A percentile compares a stretch with the other conserved stretches of the same genome.
Evolutionary conservation across 1,140 invertebrate species (phyloP).

Genomic region (Conus betulinus): DNA sequence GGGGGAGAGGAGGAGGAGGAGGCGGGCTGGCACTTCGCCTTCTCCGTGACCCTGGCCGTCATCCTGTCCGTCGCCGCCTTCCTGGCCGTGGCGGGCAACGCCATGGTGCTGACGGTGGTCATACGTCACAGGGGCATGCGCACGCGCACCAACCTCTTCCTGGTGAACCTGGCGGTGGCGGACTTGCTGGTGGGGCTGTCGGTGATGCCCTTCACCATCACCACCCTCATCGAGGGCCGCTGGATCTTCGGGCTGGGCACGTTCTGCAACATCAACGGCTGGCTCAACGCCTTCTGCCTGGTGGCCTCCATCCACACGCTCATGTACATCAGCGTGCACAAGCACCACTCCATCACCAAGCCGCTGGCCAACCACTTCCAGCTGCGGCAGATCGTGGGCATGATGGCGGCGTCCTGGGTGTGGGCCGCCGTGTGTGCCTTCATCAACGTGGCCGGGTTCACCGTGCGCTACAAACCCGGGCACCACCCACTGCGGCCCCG

Average conservation of each 20-base stretch:
- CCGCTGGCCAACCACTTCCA: constrained; percentile 74
- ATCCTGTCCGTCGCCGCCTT: constrained; percentile 47
- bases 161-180: constrained; percentile 76
- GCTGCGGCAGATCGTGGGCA: constrained; percentile 71
- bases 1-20: neutral
- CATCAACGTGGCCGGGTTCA: constrained; percentile 73
- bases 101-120: constrained; percentile 74
- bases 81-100: constrained; percentile 54
- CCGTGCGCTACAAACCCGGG: constrained; percentile 72
- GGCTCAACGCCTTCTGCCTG: constrained; percentile 75
- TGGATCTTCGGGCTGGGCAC: constrained; percentile 72
- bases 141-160: constrained; percentile 76
- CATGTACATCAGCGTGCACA: constrained; percentile 77
- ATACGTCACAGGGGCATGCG: constrained; percentile 74
- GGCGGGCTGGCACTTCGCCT: constrained; percentile 40
- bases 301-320: constrained; percentile 77
- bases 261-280: constrained; percentile 76
- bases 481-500: constrained; percentile 77
- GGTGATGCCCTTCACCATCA: constrained; percentile 75
- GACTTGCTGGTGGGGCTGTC: constrained; percentile 76
- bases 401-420: constrained; percentile 75
- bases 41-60: constrained; percentile 43
- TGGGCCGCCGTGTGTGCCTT: constrained; percentile 74
- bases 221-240: constrained; percentile 70
- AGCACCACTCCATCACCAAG: constrained; percentile 74